These are phyloP conservation scores for Orthosia gothica DNA, from an alignment of 2,888 invertebrate species.

Conservation along the genomic window DNA sequence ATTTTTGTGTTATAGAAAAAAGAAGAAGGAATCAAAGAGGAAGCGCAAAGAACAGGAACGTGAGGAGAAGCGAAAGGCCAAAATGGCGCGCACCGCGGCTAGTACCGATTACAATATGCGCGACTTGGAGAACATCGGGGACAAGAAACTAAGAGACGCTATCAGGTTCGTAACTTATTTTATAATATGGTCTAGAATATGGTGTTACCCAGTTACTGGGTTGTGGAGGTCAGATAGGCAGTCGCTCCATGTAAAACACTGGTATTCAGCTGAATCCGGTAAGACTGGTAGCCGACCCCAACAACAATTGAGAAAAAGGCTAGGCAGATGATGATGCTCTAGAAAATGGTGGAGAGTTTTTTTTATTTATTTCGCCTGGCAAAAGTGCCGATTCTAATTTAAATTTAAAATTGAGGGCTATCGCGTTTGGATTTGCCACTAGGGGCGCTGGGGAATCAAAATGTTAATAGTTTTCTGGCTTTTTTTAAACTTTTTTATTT, in stretches of 20 bases:
- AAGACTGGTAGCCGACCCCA: too few species aligned
- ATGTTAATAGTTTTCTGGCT: too few species aligned
- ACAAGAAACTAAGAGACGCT: conserved; percentile 93
- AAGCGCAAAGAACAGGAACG: conserved; percentile 93
- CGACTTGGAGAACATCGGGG: conserved; percentile 92
- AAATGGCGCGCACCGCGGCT: conserved; percentile 90
- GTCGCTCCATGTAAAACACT: too few species aligned
- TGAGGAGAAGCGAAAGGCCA: conserved; percentile 94
- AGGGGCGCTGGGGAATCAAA: too few species aligned
- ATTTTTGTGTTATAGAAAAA: conserved; percentile 84
- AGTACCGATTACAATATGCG: conserved; percentile 92
- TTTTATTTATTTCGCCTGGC: not conserved
- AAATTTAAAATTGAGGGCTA: too few species aligned
- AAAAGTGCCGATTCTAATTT: not conserved
- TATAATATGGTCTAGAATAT: not conserved
- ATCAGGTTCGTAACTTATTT: conserved; percentile 88
- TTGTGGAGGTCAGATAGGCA: too few species aligned
- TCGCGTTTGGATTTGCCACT: too few species aligned
- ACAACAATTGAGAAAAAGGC: too few species aligned
- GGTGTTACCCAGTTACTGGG: too few species aligned
- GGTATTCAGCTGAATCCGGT: too few species aligned
- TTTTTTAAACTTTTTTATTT: too few species aligned
- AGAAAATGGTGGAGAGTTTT: not conserved
- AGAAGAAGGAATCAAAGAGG: conserved; percentile 94
- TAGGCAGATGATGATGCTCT: too few species aligned